Base-by-base conservation (phyloP, 2,888 invertebrate species). In the Thecocarcelia acutangulata region DNA sequence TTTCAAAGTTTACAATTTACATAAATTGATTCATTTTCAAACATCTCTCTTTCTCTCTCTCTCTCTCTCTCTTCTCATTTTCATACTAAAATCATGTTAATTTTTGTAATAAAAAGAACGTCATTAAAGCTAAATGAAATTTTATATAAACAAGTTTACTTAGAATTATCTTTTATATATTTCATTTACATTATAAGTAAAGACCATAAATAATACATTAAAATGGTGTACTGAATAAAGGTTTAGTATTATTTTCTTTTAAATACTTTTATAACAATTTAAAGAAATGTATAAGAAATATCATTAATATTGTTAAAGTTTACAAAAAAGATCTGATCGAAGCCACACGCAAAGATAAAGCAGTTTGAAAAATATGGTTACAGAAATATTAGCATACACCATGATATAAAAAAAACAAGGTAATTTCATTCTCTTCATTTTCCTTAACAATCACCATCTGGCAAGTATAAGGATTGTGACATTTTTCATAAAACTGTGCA, bases 61-160 rank as follows among this genome's bases (percentile, higher is more conserved):
- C n/a, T n/a, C n/a, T n/a, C n/a, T n/a, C n/a, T n/a, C n/a, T n/a
- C 50, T 50, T 56, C 42, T 72, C 50, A 66, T 73, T 52, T 72
- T 73, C 68, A 59, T 56, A 82, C 68, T 58, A 63, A 73, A 81
- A 50, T 78, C 73, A 74, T 70, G 42, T 74, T 52, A 78, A 79
- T 59, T 59, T 58, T 33, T 73, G 74, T 58, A 77, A 82, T 82
- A 82, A 82, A 82, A 75, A 66, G 37, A 69, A 64, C 56, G 42
- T 50, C 74, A 78, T 74, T 78, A 78, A 82, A 78, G 73, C 70
- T 74, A 74, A 82, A 82, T 82, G 69, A 82, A 28, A 74, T 69
- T 77, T 69, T 64, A 69, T 74, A 78, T 78, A 78, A 82, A 70
- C 74, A 78, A 78, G 74, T 78, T 78, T 78, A 64, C 74, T 74